These are phyloP conservation scores for Yponomeuta sedellus DNA, from an alignment of 2,888 invertebrate genomes.

Conservation along the genomic window DNA sequence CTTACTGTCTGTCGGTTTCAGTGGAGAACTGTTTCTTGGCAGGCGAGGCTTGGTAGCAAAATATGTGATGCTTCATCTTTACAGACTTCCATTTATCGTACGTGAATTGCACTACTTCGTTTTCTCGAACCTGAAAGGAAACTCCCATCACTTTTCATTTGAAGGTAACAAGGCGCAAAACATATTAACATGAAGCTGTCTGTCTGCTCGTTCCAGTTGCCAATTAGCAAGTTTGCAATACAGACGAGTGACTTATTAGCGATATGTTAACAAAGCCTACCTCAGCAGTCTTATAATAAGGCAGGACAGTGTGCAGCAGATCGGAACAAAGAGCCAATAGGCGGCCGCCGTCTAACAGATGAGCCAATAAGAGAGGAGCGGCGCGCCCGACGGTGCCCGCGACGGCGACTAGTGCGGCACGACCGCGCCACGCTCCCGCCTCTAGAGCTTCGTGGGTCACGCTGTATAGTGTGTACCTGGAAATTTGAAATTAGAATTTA, in stretches of 20 bases:
- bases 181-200: too few species aligned
- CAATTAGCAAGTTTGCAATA: too few species aligned
- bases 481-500: background rate
- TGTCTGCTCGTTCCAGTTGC: too few species aligned
- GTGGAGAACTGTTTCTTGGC: slow-evolving; percentile 88
- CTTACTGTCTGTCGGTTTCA: slow-evolving; percentile 80
- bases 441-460: slow-evolving; percentile 61
- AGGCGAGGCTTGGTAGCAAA: slow-evolving; percentile 91
- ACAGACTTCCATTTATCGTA: slow-evolving; percentile 90
- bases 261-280: slow-evolving; percentile 44
- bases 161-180: too few species aligned
- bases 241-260: background rate
- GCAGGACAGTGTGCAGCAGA: slow-evolving; percentile 84
- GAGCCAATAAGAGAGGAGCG: slow-evolving; percentile 81
- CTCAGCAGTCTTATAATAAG: slow-evolving; percentile 90
- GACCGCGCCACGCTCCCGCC: slow-evolving; percentile 78
- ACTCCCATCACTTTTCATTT: background rate
- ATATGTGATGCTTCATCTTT: slow-evolving; percentile 91
- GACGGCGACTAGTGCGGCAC: slow-evolving; percentile 83
- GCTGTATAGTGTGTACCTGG: slow-evolving; percentile 79
- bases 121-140: slow-evolving; percentile 81
- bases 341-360: slow-evolving; percentile 83
- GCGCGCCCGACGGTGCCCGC: slow-evolving; percentile 84
- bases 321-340: slow-evolving; percentile 88
- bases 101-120: slow-evolving; percentile 88